phyloP scores from a whole-genome alignment of 2,113 vertebrate genomes.

The Oreochromis tanganicae region DNA sequence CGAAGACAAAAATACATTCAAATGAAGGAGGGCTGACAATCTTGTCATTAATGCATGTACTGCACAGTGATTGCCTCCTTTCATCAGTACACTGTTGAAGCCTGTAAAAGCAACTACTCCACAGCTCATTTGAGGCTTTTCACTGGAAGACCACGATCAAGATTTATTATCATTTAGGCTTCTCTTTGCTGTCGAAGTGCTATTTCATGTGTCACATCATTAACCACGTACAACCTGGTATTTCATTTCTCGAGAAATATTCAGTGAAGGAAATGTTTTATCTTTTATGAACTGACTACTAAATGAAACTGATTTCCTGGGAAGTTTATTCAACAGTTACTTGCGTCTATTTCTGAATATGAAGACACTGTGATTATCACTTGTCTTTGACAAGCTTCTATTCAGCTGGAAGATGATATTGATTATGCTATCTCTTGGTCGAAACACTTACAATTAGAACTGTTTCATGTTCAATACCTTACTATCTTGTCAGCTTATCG shows the following conservation, averaged over 20 bases:
- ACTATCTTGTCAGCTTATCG: constrained; percentile 23
- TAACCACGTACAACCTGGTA: not conserved
- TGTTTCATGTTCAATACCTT: constrained; percentile 13
- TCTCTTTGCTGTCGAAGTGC: not conserved
- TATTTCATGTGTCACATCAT: constrained; percentile 2
- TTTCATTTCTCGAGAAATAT: not conserved
- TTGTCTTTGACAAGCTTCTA: not conserved
- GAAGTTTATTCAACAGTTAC: not conserved
- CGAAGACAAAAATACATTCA: constrained; percentile 7
- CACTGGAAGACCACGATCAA: constrained; percentile 13
- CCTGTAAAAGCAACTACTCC: not conserved
- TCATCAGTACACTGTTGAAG: constrained; percentile 27
- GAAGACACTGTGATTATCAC: constrained; percentile 25
- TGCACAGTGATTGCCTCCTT: constrained; percentile 34
- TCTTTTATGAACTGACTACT: not conserved
- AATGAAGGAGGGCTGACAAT: not conserved
- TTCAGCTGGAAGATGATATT: constrained; percentile 1
- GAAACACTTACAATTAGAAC: not conserved
- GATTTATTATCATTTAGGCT: constrained; percentile 26
- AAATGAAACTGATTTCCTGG: not conserved
- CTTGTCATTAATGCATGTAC: not conserved
- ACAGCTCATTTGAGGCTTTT: constrained; percentile 42
- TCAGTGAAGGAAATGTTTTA: not conserved
- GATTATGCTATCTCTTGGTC: constrained; percentile 3
- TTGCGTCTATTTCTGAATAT: not conserved